phyloP scores from a whole-genome alignment of 2,113 vertebrate species.

The Cyanoliseus patagonus region DNA sequence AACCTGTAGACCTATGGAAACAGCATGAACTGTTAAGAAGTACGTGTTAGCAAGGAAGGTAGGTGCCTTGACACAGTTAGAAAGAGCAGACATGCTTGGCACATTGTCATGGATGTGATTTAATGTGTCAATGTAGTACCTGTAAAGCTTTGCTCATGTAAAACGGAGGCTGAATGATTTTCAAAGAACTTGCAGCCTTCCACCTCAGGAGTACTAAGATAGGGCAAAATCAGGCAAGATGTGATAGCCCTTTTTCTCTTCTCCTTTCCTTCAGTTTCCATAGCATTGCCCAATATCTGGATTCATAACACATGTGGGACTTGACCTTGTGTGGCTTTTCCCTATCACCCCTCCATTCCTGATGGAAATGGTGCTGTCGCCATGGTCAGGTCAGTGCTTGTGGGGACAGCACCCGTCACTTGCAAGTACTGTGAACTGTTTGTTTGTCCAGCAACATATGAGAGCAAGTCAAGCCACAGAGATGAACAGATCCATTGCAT shows the following conservation, averaged over 20 bases:
- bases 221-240: neutral
- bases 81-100: neutral
- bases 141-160: neutral
- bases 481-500: rapidly evolving
- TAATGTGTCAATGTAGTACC: neutral
- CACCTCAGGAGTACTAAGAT: neutral
- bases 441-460: neutral
- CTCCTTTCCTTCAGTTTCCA: neutral
- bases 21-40: neutral
- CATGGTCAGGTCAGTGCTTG: rapidly evolving
- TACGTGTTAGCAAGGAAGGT: neutral
- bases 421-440: neutral
- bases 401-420: neutral
- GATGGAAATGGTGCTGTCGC: neutral
- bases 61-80: neutral
- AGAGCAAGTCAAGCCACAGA: neutral
- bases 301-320: neutral
- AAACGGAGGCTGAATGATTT: neutral
- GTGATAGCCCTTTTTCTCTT: neutral
- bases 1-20: neutral
- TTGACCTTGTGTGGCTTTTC: neutral
- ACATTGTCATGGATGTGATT: neutral
- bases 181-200: neutral
- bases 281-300: neutral
- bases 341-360: neutral